A percentile compares a stretch with the other conserved stretches of the same genome.
Conservation (phyloP, 2,888 invertebrate genomes). For the Epinotia ramella region DNA sequence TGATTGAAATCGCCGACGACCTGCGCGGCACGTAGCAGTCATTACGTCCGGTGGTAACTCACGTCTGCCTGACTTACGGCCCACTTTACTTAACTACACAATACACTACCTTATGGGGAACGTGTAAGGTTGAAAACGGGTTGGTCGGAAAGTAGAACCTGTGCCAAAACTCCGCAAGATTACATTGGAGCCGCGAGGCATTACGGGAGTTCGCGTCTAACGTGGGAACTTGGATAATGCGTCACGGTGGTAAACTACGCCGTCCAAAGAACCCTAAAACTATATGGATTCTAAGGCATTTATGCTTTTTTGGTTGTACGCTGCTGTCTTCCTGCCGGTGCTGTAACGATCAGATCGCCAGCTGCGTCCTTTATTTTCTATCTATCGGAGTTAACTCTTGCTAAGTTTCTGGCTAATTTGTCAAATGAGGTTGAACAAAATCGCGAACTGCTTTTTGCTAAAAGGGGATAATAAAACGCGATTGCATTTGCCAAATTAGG, state of each 20-base stretch:
- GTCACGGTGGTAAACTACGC: constrained; percentile 21
- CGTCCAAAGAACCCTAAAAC: neutral
- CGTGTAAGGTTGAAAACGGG: neutral
- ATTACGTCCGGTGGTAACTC: constrained; percentile 44
- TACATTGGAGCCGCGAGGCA: constrained; percentile 38
- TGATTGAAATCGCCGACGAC: constrained; percentile 33
- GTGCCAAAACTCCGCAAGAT: constrained; percentile 44
- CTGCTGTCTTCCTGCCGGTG: constrained; percentile 4
- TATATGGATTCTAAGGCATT: neutral
- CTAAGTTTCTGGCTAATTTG: constrained; percentile 26
- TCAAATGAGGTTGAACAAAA: constrained; percentile 27
- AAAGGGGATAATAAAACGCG: neutral
- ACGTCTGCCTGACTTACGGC: constrained; percentile 40
- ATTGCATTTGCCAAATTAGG: neutral
- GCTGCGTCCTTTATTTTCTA: constrained; percentile 34
- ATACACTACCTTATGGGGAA: neutral
- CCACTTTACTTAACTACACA: neutral
- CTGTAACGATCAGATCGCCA: constrained; percentile 27
- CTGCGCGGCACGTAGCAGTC: constrained; percentile 37
- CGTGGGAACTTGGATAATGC: constrained; percentile 44
- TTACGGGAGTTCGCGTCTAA: constrained; percentile 39
- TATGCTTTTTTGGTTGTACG: neutral
- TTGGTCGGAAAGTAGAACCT: neutral
- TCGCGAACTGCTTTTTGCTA: constrained; percentile 2
- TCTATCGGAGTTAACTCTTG: constrained; percentile 33